Base-by-base conservation (phyloP, 2,797 vertebrate species). In the Arctocebus calabarensis region DNA sequence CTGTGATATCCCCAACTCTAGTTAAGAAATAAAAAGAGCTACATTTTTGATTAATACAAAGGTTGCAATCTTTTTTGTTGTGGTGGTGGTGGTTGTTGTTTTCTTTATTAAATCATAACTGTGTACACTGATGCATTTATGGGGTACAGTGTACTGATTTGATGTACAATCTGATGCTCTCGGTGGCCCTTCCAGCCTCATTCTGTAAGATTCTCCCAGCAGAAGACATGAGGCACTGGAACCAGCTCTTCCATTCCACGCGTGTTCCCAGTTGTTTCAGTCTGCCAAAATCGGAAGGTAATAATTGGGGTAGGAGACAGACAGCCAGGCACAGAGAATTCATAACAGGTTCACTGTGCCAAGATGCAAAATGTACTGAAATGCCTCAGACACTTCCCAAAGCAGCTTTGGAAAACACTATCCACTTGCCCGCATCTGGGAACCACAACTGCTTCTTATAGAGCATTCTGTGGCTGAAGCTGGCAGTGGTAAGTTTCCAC, bases 401-500 rank as follows among this genome's bases (percentile, higher is more conserved):
- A 95, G 84, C 43, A 52, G 34, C 27, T 40, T 45, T 0, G 11
- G 75, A 62, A 89, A 94, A 81, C 23, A 19, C 37, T n/a, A 52
- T 23, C 84, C 55, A 13, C 86, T 95, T 40, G 40, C 79, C 61
- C 34, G 84, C 66, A 12, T 94, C 88, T 89, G 87, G 25, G 84
- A 95, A 88, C 86, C 88, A 66, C 94, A 64, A 55, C 32, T 37
- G 68, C 66, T 92, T 95, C 94, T 91, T 77, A 48, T 7, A 94
- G 92, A 95, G 71, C 11, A 25, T 74, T 87, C 88, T 64, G 92
- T 74, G 94, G 94, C 79, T 88, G 32, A 29, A 16, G 34, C 84
- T 95, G 94, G 92, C 86, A 61, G 59, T 37, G 70, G 11, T 74
- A 74, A 71, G 32, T 95, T 95, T 96, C 92, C 96, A 89, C 57